These are phyloP conservation scores for Trogon melanurus DNA, from an alignment of 2,113 vertebrate species.

Conservation along the genomic window DNA sequence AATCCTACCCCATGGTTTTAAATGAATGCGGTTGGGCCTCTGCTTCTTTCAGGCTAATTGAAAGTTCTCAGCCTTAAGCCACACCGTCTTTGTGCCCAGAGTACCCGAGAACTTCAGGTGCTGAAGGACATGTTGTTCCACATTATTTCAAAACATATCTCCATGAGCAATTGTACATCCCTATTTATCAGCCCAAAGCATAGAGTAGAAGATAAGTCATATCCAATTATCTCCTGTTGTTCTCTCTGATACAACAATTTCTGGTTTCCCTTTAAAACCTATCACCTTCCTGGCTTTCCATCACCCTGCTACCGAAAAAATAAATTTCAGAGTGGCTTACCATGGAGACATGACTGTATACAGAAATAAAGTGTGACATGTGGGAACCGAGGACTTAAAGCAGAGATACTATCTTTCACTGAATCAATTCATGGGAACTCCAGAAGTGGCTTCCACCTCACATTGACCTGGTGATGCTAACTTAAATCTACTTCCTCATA, in stretches of 20 bases:
- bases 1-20: not conserved
- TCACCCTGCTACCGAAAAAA: not conserved
- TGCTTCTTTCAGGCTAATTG: not conserved
- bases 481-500: not conserved
- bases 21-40: not conserved
- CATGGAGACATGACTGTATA: not conserved
- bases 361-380: not conserved
- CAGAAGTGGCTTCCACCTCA: not conserved
- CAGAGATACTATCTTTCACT: not conserved
- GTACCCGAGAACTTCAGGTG: rapidly evolving
- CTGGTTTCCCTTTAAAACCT: not conserved
- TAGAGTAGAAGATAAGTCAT: not conserved
- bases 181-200: not conserved
- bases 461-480: not conserved
- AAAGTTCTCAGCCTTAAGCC: not conserved
- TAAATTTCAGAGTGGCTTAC: not conserved
- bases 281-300: not conserved
- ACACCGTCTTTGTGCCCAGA: not conserved
- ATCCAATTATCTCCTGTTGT: not conserved
- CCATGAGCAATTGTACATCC: not conserved
- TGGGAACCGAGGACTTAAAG: not conserved
- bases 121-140: not conserved
- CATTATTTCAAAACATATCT: not conserved
- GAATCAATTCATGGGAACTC: not conserved
- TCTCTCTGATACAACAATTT: not conserved